A percentile compares a stretch with the other conserved stretches of the same genome.
Conservation (phyloP, 2,888 invertebrate genomes). For the Ichneumoninae sp. region DNA sequence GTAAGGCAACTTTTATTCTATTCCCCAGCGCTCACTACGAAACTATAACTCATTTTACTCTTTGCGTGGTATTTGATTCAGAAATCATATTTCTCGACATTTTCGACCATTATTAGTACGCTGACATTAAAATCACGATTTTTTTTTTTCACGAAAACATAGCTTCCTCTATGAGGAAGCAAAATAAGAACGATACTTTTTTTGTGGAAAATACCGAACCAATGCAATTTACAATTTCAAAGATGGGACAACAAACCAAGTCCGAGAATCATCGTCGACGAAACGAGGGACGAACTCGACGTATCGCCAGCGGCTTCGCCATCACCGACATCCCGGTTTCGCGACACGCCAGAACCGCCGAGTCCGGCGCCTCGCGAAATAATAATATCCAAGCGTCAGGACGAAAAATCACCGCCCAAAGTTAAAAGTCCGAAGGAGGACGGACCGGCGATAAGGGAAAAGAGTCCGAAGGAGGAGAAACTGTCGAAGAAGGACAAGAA, state of each 20-base stretch:
- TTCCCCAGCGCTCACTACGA: too few species aligned
- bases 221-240: slow-evolving; percentile 25
- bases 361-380: slow-evolving; percentile 80
- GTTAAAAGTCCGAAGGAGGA: slow-evolving; percentile 77
- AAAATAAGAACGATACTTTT: neutral
- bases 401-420: slow-evolving; percentile 72
- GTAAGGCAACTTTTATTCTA: too few species aligned
- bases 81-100: too few species aligned
- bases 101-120: too few species aligned
- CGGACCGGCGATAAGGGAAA: slow-evolving; percentile 68
- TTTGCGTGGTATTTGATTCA: too few species aligned
- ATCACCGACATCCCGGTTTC: slow-evolving; percentile 74
- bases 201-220: neutral
- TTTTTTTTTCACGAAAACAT: too few species aligned
- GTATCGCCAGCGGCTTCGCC: slow-evolving; percentile 73
- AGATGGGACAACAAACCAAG: slow-evolving; percentile 80
- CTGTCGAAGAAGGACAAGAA: slow-evolving; percentile 75
- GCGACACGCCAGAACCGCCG: slow-evolving; percentile 76
- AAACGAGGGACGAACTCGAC: slow-evolving; percentile 74
- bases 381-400: slow-evolving; percentile 68
- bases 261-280: slow-evolving; percentile 79
- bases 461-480: slow-evolving; percentile 78
- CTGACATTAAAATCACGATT: too few species aligned
- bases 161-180: too few species aligned
- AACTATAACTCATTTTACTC: too few species aligned